Conservation (phyloP, 2,113 vertebrate species). For the Campylomormyrus numenius region DNA sequence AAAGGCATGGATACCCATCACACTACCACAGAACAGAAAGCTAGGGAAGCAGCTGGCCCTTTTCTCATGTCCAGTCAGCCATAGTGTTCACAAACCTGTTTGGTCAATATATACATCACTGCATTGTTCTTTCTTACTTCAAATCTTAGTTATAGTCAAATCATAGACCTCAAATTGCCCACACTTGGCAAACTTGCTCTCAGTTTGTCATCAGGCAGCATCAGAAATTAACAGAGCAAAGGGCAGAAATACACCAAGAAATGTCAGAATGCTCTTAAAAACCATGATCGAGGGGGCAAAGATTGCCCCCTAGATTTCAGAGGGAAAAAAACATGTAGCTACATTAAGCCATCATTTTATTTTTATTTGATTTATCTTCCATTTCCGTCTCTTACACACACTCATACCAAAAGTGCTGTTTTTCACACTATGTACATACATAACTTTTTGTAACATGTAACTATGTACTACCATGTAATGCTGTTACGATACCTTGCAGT, state of each 20-base stretch:
- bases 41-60: neutral
- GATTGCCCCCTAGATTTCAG: neutral
- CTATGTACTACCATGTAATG: neutral
- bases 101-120: neutral
- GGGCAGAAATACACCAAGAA: too few relatives aligned
- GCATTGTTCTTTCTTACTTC: neutral
- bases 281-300: too few relatives aligned
- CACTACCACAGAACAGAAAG: neutral
- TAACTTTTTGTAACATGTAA: neutral
- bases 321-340: neutral
- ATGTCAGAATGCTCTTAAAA: too few relatives aligned
- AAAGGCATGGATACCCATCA: neutral
- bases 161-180: too few relatives aligned
- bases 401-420: neutral
- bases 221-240: too few relatives aligned
- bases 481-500: neutral
- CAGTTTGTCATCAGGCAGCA: too few relatives aligned
- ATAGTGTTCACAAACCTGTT: neutral
- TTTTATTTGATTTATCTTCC: neutral
- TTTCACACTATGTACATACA: neutral
- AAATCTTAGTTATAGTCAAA: neutral
- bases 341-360: neutral
- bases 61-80: neutral
- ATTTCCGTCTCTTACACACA: neutral
- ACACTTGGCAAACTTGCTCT: too few relatives aligned